Conservation (phyloP, 1,140 invertebrate genomes). For the Medauroidea extradentata region DNA sequence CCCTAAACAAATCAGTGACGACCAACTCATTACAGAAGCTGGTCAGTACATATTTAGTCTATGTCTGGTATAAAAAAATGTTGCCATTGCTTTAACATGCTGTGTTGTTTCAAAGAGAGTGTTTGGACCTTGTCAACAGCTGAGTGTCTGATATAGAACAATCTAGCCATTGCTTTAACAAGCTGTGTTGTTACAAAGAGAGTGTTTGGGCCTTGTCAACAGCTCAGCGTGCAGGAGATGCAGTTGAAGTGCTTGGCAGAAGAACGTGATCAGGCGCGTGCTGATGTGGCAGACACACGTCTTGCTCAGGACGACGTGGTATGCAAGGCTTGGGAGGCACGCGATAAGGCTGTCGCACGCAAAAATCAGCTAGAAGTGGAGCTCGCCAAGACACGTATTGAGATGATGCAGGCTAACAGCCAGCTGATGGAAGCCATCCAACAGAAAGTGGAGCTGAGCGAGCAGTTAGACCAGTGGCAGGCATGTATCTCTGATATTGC, state of each 20-base stretch:
- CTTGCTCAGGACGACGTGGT: conserved; percentile 76
- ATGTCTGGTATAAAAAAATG: no score
- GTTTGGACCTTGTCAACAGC: conserved; percentile 43
- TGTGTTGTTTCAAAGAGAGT: no score
- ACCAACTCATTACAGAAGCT: no score
- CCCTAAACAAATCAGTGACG: no score
- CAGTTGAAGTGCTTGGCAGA: conserved; percentile 74
- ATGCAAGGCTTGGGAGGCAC: conserved; percentile 70
- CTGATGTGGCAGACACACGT: conserved; percentile 60
- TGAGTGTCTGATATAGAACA: no score
- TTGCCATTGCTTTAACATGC: no score
- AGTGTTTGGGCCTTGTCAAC: conserved; percentile 24
- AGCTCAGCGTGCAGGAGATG: conserved; percentile 75
- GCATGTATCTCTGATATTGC: no score
- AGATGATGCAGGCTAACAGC: conserved; percentile 87
- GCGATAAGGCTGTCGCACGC: conserved; percentile 80
- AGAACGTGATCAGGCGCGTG: conserved; percentile 72
- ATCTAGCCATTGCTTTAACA: no score
- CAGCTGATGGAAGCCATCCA: conserved; percentile 92
- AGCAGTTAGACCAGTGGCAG: conserved; percentile 95
- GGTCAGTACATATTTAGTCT: no score
- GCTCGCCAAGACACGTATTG: conserved; percentile 80
- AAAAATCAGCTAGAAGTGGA: conserved; percentile 86
- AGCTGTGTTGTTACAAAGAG: no score
- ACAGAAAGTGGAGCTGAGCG: conserved; percentile 90